Base-by-base conservation (phyloP, 1,140 invertebrate genomes). In the Dendrolimus kikuchii region DNA sequence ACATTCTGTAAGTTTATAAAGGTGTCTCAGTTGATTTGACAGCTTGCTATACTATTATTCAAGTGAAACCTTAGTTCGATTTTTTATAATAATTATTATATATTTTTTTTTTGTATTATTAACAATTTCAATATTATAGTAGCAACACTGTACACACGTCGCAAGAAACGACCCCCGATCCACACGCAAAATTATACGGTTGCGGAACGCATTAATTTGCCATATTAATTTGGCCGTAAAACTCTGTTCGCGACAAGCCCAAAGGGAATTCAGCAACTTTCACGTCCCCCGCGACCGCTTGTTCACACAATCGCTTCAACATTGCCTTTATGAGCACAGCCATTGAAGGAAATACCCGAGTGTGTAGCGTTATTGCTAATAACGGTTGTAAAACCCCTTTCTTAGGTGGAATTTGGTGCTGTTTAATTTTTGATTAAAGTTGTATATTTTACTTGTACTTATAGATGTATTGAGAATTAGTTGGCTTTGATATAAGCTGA, bases 161-260 rank as follows among this genome's bases (percentile, higher is more conserved):
- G 77, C 77, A 83, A 80, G 77, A 78, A 86, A 73, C 77, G 71
- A 71, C 66, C 66, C 61, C 68, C 1, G 23, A 23, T 23, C 39
- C 43, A 70, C 64, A 69, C 65, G 70, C 66, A 74, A 84, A 82
- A 86, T 84, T 86, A 82, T 84, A 82, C 82, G 70, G 74, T 74
- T 66, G 57, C 59, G 74, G 63, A 77, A 83, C 82, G 81, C 85
- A 87, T 88, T 88, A 88, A 88, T 88, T 88, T 88, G 86, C 82
- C 81, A 88, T 88, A 88, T 88, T 88, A 88, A 88, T 88, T 87
- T 87, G 71, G 80, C 79, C 74, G 86, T 87, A 88, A 88, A 88
- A 88, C 83, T 87, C 79, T 84, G 82, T 52, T 81, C 66, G 77
- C 79, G 79, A 84, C 81, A 84, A 75, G 69, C 64, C 67, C 59